Conservation (phyloP, 2,888 invertebrate species). For the Rutpela maculata region DNA sequence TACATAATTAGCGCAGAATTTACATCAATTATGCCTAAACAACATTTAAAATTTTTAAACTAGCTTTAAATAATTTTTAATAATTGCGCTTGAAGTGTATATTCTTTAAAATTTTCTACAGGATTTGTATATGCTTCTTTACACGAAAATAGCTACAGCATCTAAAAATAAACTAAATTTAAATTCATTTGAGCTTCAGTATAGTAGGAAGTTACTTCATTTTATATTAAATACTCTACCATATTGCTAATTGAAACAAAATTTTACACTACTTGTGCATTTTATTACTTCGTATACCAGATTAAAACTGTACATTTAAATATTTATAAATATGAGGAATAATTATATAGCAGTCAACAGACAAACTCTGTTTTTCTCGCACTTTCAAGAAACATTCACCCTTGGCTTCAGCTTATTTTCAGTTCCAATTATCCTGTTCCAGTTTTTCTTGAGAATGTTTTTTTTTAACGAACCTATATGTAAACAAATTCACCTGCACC, state of each 20-base stretch:
- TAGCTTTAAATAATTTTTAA: neutral
- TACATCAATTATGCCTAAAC: neutral
- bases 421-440: neutral
- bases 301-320: neutral
- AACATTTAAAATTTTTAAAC: conserved; percentile 9
- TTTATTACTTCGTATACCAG: neutral
- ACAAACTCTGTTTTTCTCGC: neutral
- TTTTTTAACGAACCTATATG: neutral
- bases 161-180: conserved; percentile 65
- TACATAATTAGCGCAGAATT: neutral
- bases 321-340: neutral
- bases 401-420: neutral
- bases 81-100: conserved; percentile 11
- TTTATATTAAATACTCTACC: conserved; percentile 50
- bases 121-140: conserved; percentile 65
- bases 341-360: neutral
- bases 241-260: neutral
- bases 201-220: conserved; percentile 64
- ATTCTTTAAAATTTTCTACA: conserved; percentile 57
- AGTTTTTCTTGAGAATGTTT: neutral
- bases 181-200: conserved; percentile 62
- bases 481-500: neutral
- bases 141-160: conserved; percentile 63
- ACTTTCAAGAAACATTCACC: neutral
- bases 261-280: neutral